These are phyloP conservation scores for Burhinus bistriatus DNA, from an alignment of 2,113 vertebrate genomes.

Conservation along the genomic window DNA sequence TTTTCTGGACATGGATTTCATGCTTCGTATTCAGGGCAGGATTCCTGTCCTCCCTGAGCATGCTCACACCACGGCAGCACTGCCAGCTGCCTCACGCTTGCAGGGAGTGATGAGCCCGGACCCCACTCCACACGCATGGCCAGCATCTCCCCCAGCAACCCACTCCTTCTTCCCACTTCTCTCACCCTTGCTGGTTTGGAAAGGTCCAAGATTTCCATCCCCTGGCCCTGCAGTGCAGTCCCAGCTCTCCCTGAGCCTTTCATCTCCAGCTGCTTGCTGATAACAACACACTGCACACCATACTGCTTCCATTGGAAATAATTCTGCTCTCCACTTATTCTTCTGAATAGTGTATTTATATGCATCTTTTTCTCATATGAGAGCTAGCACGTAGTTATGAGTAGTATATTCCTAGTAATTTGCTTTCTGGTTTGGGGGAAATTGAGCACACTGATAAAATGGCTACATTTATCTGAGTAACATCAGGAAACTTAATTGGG, in stretches of 20 bases:
- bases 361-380: not conserved
- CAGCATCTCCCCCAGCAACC: not conserved
- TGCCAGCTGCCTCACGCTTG: not conserved
- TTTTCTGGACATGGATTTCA: not conserved
- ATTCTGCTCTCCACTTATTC: not conserved
- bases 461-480: not conserved
- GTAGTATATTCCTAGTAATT: not conserved
- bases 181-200: not conserved
- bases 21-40: not conserved
- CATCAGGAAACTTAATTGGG: not conserved
- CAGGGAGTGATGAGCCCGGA: fast-evolving
- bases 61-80: fast-evolving
- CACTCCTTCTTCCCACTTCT: not conserved
- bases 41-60: fast-evolving
- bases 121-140: fast-evolving
- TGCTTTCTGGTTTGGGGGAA: not conserved
- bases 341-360: not conserved
- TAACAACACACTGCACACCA: not conserved
- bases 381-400: not conserved
- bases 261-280: fast-evolving
- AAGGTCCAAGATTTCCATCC: too few relatives aligned
- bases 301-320: not conserved
- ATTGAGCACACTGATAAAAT: not conserved
- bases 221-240: not conserved
- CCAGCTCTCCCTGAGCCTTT: not conserved